Evolutionary conservation across 2,888 invertebrate genomes (phyloP).

Genomic region (Seira sanloemensis): DNA sequence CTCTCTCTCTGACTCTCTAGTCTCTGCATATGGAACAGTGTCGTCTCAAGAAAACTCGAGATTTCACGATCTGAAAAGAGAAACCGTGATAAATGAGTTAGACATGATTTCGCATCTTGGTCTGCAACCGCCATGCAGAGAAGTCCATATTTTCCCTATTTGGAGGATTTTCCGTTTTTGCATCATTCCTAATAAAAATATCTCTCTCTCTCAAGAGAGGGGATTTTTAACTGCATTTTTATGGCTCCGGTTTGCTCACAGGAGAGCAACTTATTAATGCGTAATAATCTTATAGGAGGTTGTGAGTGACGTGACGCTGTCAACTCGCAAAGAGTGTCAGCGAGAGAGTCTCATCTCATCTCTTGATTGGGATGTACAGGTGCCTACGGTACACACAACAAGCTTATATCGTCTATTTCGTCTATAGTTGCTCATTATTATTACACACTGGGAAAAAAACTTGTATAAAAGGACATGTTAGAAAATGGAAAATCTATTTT

Average conservation of each 20-base stretch:
- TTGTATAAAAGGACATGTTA: too few species aligned
- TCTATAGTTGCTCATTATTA: too few species aligned
- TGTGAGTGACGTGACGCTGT: constrained; percentile 31
- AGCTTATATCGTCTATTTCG: constrained; percentile 19
- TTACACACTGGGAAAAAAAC: too few species aligned
- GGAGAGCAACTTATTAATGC: constrained; percentile 20
- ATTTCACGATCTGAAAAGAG: background rate
- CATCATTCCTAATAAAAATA: background rate
- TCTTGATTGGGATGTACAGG: background rate
- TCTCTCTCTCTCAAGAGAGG: too few species aligned
- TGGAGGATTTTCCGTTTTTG: background rate
- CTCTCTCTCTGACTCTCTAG: too few species aligned
- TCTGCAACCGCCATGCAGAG: constrained; percentile 24
- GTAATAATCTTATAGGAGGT: background rate
- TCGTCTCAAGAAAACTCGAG: background rate
- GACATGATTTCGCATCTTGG: background rate
- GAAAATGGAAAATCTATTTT: background rate
- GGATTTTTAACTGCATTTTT: constrained; percentile 24
- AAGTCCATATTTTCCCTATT: background rate
- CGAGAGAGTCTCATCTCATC: background rate
- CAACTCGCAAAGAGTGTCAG: constrained; percentile 29
- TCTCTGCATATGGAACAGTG: too few species aligned
- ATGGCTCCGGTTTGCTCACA: background rate
- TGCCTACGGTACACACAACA: background rate
- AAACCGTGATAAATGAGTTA: background rate